phyloP scores from a whole-genome alignment of 2,888 invertebrate genomes.

The Hirtodrosophila alboralis region DNA sequence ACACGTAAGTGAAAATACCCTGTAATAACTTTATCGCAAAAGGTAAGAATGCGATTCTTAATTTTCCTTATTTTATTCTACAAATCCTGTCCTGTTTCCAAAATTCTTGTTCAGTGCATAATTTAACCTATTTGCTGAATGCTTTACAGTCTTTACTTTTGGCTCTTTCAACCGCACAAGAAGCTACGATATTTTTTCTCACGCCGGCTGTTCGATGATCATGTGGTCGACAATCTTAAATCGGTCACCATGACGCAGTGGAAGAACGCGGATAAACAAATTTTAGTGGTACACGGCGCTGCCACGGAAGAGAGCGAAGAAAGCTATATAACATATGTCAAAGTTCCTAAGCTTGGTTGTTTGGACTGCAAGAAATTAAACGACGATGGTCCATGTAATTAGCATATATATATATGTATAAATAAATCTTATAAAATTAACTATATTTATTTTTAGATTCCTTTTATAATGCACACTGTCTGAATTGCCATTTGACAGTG shows the following conservation, averaged over 20 bases:
- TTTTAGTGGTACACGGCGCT: conserved; percentile 86
- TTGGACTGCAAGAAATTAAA: conserved; percentile 86
- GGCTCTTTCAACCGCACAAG: conserved; percentile 84
- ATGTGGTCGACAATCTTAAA: conserved; percentile 86
- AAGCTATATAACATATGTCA: conserved; percentile 83
- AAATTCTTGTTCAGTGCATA: neutral
- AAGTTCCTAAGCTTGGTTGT: conserved; percentile 87
- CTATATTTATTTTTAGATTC: conserved; percentile 81
- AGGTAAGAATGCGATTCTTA: too few relatives aligned
- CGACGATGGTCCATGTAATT: conserved; percentile 82
- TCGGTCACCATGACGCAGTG: conserved; percentile 87
- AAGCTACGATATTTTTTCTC: conserved; percentile 84
- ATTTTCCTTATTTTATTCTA: too few relatives aligned
- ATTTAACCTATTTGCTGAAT: too few relatives aligned
- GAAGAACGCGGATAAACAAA: conserved; percentile 86
- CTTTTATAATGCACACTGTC: conserved; percentile 89
- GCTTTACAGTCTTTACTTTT: conserved; percentile 82
- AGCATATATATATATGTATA: too few relatives aligned
- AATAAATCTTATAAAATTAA: neutral
- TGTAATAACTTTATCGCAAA: too few relatives aligned
- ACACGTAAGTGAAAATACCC: conserved; percentile 85
- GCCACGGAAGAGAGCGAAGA: conserved; percentile 84
- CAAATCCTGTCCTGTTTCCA: too few relatives aligned
- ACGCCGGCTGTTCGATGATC: conserved; percentile 87
- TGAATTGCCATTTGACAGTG: conserved; percentile 95